Conservation (phyloP, 1,140 invertebrate species). For the Holotrichia oblita region DNA sequence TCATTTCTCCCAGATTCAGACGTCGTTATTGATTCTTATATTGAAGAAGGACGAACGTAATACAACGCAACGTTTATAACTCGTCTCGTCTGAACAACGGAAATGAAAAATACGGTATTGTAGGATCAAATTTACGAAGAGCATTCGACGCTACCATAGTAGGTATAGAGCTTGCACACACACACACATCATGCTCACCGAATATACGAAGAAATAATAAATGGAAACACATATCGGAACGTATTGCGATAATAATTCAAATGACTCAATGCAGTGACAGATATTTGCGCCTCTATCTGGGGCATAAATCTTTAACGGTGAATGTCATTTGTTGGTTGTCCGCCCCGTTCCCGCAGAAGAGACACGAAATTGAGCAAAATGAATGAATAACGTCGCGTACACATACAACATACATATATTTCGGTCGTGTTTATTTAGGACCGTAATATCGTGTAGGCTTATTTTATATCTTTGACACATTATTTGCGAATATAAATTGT, state of each 20-base stretch:
- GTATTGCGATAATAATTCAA: slow-evolving; percentile 13
- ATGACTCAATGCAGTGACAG: slow-evolving; percentile 1
- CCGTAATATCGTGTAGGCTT: too few relatives aligned
- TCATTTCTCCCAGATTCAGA: neutral
- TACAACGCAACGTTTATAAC: neutral
- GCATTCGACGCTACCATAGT: neutral
- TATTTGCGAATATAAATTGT: too few relatives aligned
- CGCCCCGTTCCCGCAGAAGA: neutral
- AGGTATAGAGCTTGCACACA: neutral
- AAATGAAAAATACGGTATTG: slow-evolving; percentile 1
- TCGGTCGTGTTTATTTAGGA: too few relatives aligned
- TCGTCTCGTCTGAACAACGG: neutral
- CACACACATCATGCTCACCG: neutral
- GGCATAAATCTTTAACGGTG: neutral
- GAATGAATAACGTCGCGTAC: neutral
- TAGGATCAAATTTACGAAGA: neutral
- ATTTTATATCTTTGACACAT: too few relatives aligned
- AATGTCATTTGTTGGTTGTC: neutral
- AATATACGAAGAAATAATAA: neutral
- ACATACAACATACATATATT: too few relatives aligned
- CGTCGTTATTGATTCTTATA: neutral
- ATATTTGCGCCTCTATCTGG: slow-evolving; percentile 2
- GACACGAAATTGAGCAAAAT: neutral
- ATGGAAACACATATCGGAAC: slow-evolving; percentile 6
- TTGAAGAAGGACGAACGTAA: neutral